Percentiles rank a stretch among this genome's conserved stretches.
Evolutionary conservation across 2,888 invertebrate species (phyloP).

Genomic region (Meiosimyza platycephala): DNA sequence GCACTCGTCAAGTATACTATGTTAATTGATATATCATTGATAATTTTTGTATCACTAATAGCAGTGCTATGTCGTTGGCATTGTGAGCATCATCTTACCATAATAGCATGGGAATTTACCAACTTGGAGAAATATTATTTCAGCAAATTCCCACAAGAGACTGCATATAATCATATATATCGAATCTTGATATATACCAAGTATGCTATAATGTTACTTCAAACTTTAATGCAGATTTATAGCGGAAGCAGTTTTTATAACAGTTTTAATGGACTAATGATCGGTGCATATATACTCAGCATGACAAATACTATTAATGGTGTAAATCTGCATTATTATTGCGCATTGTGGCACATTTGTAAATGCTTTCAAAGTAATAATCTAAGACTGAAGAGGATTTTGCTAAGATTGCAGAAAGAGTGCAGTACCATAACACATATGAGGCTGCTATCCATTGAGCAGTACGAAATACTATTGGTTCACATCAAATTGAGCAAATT

Average conservation of each 20-base stretch:
- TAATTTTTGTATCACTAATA: neutral
- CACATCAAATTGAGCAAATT: neutral
- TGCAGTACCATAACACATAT: too few relatives aligned
- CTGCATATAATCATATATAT: neutral
- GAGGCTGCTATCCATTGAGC: neutral
- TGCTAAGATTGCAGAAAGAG: too few relatives aligned
- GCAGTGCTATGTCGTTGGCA: neutral
- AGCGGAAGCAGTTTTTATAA: too few relatives aligned
- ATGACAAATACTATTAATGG: neutral
- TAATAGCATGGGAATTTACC: neutral
- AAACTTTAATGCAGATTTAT: neutral
- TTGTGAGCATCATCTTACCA: neutral
- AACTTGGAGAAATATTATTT: neutral
- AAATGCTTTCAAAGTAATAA: neutral
- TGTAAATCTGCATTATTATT: neutral
- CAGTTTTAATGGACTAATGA: neutral
- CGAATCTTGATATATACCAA: neutral
- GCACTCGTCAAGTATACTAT: neutral
- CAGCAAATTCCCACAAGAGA: too few relatives aligned
- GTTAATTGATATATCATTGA: neutral
- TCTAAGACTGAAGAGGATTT: neutral
- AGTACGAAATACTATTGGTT: neutral
- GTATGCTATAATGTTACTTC: neutral
- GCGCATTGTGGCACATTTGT: slow-evolving; percentile 2
- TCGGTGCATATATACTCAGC: neutral